Evolutionary conservation across 2,797 vertebrate genomes (phyloP).

Genomic region (Epinephelus awoara): DNA sequence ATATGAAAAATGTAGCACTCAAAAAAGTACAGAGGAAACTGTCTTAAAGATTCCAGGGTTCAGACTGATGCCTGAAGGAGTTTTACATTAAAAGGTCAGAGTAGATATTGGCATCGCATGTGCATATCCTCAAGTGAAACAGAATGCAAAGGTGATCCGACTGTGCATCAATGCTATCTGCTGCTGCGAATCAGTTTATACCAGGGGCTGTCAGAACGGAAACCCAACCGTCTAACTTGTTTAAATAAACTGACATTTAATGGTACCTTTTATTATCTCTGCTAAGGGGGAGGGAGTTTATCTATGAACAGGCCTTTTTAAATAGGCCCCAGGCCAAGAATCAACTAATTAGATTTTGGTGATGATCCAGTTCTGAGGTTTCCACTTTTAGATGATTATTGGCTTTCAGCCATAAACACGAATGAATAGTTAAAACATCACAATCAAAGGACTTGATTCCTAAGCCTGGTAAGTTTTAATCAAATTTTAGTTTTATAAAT

Average conservation of each 20-base stretch:
- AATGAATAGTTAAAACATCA: constrained; percentile 10
- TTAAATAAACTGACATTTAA: constrained; percentile 16
- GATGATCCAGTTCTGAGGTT: constrained; percentile 23
- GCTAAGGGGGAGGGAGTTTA: not conserved
- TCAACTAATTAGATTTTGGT: constrained; percentile 32
- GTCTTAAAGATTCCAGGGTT: constrained; percentile 11
- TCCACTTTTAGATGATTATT: constrained; percentile 9
- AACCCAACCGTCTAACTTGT: not conserved
- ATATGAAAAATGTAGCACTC: constrained; percentile 45
- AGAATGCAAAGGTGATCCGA: not conserved
- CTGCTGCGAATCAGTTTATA: not conserved
- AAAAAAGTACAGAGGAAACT: constrained; percentile 8
- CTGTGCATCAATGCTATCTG: not conserved
- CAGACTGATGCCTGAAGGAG: not conserved
- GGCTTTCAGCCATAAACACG: constrained; percentile 7
- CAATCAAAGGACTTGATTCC: not conserved
- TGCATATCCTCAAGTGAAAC: not conserved
- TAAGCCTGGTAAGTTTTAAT: not conserved
- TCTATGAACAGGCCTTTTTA: constrained; percentile 17
- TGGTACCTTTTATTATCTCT: not conserved
- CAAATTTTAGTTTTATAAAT: not conserved
- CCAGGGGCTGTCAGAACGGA: not conserved
- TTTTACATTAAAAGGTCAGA: constrained; percentile 19
- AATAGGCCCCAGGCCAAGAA: not conserved
- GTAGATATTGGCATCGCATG: constrained; percentile 3